Evolutionary conservation across 2,888 invertebrate genomes (phyloP).

Genomic region (Ectobius pallidus): DNA sequence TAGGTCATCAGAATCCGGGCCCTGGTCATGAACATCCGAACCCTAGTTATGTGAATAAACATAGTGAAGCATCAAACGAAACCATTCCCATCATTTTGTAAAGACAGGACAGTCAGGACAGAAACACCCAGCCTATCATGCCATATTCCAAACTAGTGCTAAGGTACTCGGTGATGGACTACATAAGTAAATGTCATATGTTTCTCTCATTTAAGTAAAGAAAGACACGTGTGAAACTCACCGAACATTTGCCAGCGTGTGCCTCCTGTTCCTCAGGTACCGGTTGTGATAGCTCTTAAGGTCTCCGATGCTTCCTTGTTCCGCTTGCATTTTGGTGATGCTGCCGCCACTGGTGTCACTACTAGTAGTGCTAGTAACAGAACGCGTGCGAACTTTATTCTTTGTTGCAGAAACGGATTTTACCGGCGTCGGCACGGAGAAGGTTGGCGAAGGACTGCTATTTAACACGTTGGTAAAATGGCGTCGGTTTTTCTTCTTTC

Average conservation of each 20-base stretch:
- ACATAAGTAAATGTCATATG: too few species aligned
- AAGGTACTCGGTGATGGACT: too few species aligned
- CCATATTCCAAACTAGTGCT: too few species aligned
- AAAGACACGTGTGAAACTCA: too few species aligned
- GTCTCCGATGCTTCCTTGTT: constrained; percentile 90
- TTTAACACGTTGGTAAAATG: constrained; percentile 46
- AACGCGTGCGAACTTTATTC: constrained; percentile 52
- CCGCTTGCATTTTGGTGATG: constrained; percentile 82
- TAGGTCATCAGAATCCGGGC: too few species aligned
- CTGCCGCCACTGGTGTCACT: constrained; percentile 51
- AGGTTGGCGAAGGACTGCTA: constrained; percentile 51
- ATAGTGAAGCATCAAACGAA: too few species aligned
- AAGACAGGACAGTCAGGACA: too few species aligned
- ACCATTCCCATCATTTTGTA: too few species aligned
- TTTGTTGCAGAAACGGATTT: constrained; percentile 16
- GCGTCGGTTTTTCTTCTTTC: constrained; percentile 57
- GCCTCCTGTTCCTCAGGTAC: constrained; percentile 84
- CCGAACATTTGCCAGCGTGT: constrained; percentile 92
- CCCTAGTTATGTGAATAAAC: too few species aligned
- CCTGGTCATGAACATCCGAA: too few species aligned
- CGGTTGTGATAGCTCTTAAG: constrained; percentile 87
- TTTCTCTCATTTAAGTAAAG: too few species aligned
- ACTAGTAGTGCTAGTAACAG: constrained; percentile 49
- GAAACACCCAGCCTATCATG: too few species aligned
- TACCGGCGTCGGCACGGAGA: constrained; percentile 51